Percentiles rank a stretch among this genome's conserved stretches.
Conservation (phyloP, 2,888 invertebrate species). For the Sarcophaga caerulescens region DNA sequence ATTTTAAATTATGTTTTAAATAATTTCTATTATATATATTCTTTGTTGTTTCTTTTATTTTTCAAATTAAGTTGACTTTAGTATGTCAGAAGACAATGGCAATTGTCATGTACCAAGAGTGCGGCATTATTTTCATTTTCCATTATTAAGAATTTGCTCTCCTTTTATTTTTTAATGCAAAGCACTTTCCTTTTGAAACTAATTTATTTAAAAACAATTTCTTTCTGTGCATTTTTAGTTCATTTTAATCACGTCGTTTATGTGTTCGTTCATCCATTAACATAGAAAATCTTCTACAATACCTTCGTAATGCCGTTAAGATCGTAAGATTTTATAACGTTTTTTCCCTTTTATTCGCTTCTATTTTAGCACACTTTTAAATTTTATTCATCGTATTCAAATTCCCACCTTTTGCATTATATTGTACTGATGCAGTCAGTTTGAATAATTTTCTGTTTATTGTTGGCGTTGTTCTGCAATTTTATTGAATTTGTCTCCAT, state of each 20-base stretch:
- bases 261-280: constrained; percentile 54
- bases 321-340: not conserved
- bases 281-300: not conserved
- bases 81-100: no score
- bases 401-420: constrained; percentile 20
- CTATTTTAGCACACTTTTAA: constrained; percentile 20
- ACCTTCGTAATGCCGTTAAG: not conserved
- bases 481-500: not conserved
- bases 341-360: constrained; percentile 1
- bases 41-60: no score
- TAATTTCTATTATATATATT: no score
- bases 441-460: not conserved
- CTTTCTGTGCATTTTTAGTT: constrained; percentile 30
- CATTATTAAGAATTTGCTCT: no score
- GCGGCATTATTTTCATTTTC: no score
- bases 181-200: not conserved
- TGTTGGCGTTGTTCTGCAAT: not conserved
- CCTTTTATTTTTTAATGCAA: not conserved
- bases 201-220: not conserved
- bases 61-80: no score
- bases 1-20: no score
- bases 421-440: not conserved
- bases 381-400: not conserved
- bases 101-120: no score
- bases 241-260: not conserved